Evolutionary conservation across 2,113 vertebrate species (phyloP).

Genomic region (Apodemus speciosus): DNA sequence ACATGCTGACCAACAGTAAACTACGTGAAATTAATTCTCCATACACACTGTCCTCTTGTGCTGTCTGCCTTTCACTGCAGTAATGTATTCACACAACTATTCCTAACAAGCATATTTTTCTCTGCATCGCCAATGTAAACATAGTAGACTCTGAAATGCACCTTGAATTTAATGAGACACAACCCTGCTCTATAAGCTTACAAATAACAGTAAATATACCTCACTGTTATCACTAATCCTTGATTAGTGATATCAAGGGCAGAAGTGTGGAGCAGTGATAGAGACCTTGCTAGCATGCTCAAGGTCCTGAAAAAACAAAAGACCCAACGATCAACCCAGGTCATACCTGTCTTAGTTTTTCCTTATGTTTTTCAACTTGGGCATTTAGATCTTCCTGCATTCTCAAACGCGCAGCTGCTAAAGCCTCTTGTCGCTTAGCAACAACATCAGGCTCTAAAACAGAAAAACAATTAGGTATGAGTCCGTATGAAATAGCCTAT

Average conservation of each 20-base stretch:
- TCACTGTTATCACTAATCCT: neutral
- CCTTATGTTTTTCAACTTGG: slow-evolving; percentile 91
- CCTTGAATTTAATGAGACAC: neutral
- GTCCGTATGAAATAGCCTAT: neutral
- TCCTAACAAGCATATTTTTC: too few relatives aligned
- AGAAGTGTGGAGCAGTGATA: neutral
- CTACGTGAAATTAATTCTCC: neutral
- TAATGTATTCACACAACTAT: neutral
- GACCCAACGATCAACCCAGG: neutral
- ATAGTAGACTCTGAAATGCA: neutral
- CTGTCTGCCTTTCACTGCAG: neutral
- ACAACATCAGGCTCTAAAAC: slow-evolving; percentile 86
- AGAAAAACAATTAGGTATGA: neutral
- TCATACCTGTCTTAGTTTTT: slow-evolving; percentile 91
- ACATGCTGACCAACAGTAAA: neutral
- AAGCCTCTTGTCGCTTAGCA: slow-evolving; percentile 89
- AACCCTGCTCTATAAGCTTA: neutral
- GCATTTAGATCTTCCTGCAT: slow-evolving; percentile 94
- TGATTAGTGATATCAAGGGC: neutral
- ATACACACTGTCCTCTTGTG: neutral
- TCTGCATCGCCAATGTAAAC: neutral
- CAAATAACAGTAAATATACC: neutral
- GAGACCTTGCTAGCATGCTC: neutral
- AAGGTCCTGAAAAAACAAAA: neutral
- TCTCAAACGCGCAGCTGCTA: slow-evolving; percentile 90